Evolutionary conservation across 2,888 invertebrate genomes (phyloP).

Genomic region (Morpho helenor): DNA sequence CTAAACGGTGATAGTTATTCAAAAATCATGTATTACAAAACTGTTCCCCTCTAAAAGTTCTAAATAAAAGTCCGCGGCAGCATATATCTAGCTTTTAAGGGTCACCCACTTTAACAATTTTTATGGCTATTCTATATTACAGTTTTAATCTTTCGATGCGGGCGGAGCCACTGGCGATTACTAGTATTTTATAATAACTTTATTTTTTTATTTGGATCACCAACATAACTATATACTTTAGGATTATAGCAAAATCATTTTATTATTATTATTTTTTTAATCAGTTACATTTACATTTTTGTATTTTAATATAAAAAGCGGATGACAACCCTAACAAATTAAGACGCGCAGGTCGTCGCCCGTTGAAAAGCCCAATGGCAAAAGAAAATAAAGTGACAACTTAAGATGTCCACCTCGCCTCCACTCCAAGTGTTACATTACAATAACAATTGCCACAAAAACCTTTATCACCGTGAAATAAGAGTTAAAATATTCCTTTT

Average conservation of each 20-base stretch:
- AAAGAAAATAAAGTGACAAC: conserved; percentile 73
- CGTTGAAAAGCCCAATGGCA: conserved; percentile 58
- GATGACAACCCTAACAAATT: conserved; percentile 46
- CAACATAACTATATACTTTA: too few relatives aligned
- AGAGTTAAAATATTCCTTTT: conserved; percentile 27
- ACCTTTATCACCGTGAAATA: conserved; percentile 41
- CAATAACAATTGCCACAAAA: conserved; percentile 55
- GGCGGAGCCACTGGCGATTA: too few relatives aligned
- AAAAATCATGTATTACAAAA: too few relatives aligned
- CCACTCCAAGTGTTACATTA: conserved; percentile 59
- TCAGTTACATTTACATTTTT: too few relatives aligned
- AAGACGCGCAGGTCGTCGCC: conserved; percentile 56
- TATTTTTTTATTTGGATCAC: neutral
- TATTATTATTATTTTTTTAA: neutral
- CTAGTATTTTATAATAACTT: neutral
- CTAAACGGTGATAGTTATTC: too few relatives aligned
- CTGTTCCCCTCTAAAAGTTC: too few relatives aligned
- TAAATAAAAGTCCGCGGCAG: too few relatives aligned
- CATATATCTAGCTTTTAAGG: too few relatives aligned
- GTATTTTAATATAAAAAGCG: too few relatives aligned
- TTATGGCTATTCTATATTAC: too few relatives aligned
- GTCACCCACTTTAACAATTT: too few relatives aligned
- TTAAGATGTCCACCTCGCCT: conserved; percentile 63
- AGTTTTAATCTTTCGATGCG: too few relatives aligned
- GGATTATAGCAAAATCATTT: neutral